Percentiles rank a stretch among this genome's conserved stretches.
Evolutionary conservation across 92 coral and sea anemone species (phyloP).

Genomic region (Epizoanthus rinbou): DNA sequence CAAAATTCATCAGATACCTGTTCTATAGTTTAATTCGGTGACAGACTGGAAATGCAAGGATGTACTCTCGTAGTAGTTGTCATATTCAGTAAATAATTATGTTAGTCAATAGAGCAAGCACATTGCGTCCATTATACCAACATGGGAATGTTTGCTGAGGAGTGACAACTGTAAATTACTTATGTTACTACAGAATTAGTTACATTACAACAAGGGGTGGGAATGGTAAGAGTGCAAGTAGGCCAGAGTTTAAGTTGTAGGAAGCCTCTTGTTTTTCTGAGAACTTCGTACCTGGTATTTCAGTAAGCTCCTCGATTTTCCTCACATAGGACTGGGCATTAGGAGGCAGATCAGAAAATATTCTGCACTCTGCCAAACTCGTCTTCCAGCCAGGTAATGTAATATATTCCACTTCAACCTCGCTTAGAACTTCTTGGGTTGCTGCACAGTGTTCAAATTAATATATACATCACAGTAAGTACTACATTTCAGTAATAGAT

Average conservation of each 20-base stretch:
- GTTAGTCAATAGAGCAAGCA: too few species aligned
- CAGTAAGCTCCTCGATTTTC: conserved; percentile 82
- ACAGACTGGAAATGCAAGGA: too few species aligned
- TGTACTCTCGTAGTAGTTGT: too few species aligned
- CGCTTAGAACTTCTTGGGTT: conserved; percentile 83
- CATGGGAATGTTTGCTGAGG: too few species aligned
- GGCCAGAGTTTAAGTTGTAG: neutral
- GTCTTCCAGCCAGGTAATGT: conserved; percentile 96
- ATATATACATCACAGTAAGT: neutral
- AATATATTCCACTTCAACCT: conserved; percentile 93
- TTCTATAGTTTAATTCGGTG: too few species aligned
- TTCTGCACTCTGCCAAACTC: conserved; percentile 73
- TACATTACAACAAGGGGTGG: too few species aligned
- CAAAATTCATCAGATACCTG: too few species aligned
- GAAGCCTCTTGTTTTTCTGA: neutral
- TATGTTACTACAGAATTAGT: too few species aligned
- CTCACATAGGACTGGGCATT: conserved; percentile 87
- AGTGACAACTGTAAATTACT: too few species aligned
- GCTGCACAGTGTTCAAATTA: conserved; percentile 51
- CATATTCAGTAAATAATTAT: too few species aligned
- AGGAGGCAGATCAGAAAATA: conserved; percentile 78
- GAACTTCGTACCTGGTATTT: conserved; percentile 79
- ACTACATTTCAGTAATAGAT: neutral
- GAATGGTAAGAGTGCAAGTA: neutral
- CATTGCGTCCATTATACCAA: too few species aligned